A percentile compares a stretch with the other conserved stretches of the same genome.
phyloP scores from a whole-genome alignment of 2,113 vertebrate species.

The Balaeniceps rex region DNA sequence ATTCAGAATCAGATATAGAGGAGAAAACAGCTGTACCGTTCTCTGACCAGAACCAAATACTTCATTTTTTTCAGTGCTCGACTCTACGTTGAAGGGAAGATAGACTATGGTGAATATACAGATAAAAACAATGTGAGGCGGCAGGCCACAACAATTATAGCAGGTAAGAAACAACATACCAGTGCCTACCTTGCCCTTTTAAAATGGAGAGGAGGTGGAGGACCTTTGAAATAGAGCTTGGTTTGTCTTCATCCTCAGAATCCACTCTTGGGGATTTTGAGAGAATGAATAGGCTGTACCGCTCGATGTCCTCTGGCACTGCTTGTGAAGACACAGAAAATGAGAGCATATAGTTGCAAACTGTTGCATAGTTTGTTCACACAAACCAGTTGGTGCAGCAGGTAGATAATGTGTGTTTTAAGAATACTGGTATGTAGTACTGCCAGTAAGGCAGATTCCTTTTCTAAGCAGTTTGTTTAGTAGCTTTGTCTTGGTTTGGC shows the following conservation, averaged over 20 bases:
- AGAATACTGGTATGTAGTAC: neutral
- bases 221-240: neutral
- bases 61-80: constrained; percentile 75
- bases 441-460: neutral
- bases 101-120: constrained; percentile 95
- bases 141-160: constrained; percentile 95
- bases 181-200: neutral
- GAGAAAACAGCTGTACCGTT: neutral
- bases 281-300: neutral
- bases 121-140: constrained; percentile 94
- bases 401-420: neutral
- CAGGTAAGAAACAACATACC: constrained; percentile 74
- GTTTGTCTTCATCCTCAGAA: neutral
- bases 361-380: neutral
- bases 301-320: neutral
- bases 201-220: neutral
- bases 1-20: neutral
- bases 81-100: constrained; percentile 90
- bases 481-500: neutral
- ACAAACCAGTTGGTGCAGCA: neutral
- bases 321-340: neutral
- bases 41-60: neutral
- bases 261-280: neutral
- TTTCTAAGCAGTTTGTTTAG: neutral
- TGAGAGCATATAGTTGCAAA: neutral